Conservation (phyloP, 2,888 invertebrate species). For the Hyposoter didymator region DNA sequence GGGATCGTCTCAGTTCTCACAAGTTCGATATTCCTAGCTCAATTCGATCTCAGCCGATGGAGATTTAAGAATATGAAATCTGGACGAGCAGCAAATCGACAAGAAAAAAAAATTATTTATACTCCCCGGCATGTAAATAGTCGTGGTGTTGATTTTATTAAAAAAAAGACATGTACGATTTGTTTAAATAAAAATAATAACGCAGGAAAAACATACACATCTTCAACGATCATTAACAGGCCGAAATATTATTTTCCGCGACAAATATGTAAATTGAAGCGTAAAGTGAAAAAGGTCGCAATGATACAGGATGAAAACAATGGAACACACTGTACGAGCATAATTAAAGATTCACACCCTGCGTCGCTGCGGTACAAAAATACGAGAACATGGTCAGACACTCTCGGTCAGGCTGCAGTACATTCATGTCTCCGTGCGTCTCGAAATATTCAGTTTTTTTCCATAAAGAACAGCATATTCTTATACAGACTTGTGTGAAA, state of each 20-base stretch:
- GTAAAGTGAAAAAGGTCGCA: background rate
- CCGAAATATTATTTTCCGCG: background rate
- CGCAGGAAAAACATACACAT: background rate
- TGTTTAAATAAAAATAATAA: background rate
- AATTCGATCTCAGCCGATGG: background rate
- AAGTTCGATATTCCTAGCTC: background rate
- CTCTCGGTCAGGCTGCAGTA: slow-evolving; percentile 13
- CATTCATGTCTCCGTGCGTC: slow-evolving; percentile 27
- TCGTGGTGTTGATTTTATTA: background rate
- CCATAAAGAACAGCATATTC: slow-evolving; percentile 33
- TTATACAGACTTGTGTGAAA: slow-evolving; percentile 19
- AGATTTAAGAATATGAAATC: background rate
- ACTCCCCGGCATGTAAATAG: background rate
- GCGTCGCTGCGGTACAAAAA: background rate
- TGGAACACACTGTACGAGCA: background rate
- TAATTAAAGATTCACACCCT: slow-evolving; percentile 16
- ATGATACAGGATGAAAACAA: background rate
- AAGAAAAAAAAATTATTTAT: background rate
- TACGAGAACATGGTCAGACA: slow-evolving; percentile 1
- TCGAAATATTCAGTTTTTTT: slow-evolving; percentile 20
- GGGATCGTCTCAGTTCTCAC: slow-evolving; percentile 19
- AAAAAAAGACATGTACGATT: background rate
- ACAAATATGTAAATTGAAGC: background rate
- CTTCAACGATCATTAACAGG: background rate
- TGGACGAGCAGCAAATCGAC: background rate